phyloP scores from a whole-genome alignment of 2,888 invertebrate species.

The Beris chalybata region DNA sequence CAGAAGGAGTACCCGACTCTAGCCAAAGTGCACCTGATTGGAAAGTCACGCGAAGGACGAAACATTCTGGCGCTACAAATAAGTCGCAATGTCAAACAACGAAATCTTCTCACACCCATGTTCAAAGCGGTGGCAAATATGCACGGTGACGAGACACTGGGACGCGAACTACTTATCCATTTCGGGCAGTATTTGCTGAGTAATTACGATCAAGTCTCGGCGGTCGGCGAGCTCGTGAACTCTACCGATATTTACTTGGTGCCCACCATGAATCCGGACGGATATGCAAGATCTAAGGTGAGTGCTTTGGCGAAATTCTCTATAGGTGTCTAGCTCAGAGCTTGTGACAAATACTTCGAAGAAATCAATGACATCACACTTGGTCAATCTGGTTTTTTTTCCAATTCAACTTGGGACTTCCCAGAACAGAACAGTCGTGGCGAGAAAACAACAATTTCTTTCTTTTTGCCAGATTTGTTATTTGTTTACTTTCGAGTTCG shows the following conservation, averaged over 20 bases:
- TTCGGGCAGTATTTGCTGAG: constrained; percentile 79
- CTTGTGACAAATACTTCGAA: too few relatives aligned
- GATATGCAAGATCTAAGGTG: constrained; percentile 81
- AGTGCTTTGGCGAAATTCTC: constrained; percentile 32
- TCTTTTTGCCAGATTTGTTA: too few relatives aligned
- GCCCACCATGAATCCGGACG: constrained; percentile 97
- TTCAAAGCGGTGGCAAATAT: constrained; percentile 93
- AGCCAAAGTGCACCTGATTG: constrained; percentile 73
- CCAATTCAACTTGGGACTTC: too few relatives aligned
- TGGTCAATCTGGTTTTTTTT: too few relatives aligned
- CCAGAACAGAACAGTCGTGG: too few relatives aligned
- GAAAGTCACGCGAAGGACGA: constrained; percentile 78
- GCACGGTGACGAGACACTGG: constrained; percentile 92
- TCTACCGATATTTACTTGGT: constrained; percentile 89
- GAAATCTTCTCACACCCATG: constrained; percentile 72
- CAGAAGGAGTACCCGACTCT: constrained; percentile 67
- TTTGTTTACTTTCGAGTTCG: too few relatives aligned
- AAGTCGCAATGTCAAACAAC: constrained; percentile 63
- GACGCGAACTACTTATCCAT: constrained; percentile 78
- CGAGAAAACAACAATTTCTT: too few relatives aligned
- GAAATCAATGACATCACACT: too few relatives aligned
- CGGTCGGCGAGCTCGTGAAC: constrained; percentile 76
- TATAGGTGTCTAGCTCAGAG: not conserved
- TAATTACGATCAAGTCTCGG: constrained; percentile 67
- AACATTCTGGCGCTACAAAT: constrained; percentile 74